A percentile compares a stretch with the other conserved stretches of the same genome.
Evolutionary conservation across 2,888 invertebrate genomes (phyloP).

Genomic region (Agelastica alni): DNA sequence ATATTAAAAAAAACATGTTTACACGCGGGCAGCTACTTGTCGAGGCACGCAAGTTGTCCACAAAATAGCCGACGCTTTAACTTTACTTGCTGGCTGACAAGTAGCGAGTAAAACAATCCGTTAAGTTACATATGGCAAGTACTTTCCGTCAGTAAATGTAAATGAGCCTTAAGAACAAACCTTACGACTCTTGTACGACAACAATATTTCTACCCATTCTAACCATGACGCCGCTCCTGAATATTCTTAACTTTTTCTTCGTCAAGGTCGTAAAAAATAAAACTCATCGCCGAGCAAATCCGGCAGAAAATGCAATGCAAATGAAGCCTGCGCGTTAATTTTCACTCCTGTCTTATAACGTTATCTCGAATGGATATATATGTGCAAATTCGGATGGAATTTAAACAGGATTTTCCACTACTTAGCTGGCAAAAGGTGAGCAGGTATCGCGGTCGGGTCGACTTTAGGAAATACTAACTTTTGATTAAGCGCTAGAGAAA

Average conservation of each 20-base stretch:
- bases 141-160: no score
- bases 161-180: no score
- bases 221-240: slow-evolving; percentile 7
- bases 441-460: slow-evolving; percentile 7
- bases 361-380: slow-evolving; percentile 35
- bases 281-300: slow-evolving; percentile 48
- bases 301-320: slow-evolving; percentile 48
- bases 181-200: no score
- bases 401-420: slow-evolving; percentile 24
- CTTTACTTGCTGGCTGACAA: no score
- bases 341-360: slow-evolving; percentile 36
- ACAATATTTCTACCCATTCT: neutral
- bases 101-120: no score
- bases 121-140: no score
- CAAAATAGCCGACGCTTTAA: no score
- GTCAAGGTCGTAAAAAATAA: slow-evolving; percentile 45
- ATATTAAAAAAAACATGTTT: no score
- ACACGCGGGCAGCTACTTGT: no score
- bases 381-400: slow-evolving; percentile 26
- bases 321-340: slow-evolving; percentile 47
- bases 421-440: slow-evolving; percentile 26
- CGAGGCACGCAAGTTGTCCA: no score
- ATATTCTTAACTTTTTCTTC: slow-evolving; percentile 27
- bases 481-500: no score
- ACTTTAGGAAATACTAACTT: slow-evolving; percentile 25